These are phyloP conservation scores for Heliothis subflexa DNA, from an alignment of 1,140 invertebrate species.

Conservation along the genomic window DNA sequence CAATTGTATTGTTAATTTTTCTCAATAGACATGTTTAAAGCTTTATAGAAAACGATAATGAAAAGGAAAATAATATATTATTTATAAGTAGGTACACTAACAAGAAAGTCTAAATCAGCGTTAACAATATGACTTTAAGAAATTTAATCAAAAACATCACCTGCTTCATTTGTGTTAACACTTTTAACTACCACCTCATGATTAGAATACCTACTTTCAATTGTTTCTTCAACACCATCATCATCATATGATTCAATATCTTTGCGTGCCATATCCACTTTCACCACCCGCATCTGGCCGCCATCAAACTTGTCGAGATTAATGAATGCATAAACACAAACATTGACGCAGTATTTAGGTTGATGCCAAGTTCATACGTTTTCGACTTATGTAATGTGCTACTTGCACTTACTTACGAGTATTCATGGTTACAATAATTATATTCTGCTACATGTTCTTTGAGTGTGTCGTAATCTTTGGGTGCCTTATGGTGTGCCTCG, in stretches of 20 bases:
- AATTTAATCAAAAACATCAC: no score
- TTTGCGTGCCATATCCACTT: constrained; percentile 65
- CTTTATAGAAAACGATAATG: no score
- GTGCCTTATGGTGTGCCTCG: background rate
- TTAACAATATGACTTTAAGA: no score
- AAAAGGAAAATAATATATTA: no score
- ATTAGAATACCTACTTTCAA: no score
- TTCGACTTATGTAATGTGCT: constrained; percentile 32
- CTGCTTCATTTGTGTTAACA: no score
- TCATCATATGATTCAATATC: background rate
- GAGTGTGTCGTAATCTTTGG: background rate
- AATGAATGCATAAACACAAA: constrained; percentile 65
- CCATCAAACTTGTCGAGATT: constrained; percentile 53
- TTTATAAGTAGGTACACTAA: no score
- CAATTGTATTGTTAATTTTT: background rate
- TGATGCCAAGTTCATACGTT: constrained; percentile 77
- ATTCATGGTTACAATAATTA: background rate
- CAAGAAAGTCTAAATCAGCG: no score
- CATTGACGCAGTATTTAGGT: constrained; percentile 66
- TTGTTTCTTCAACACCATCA: no score
- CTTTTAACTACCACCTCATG: no score
- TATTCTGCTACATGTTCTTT: background rate
- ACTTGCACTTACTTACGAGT: background rate
- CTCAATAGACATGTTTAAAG: no score
- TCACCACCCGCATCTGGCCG: constrained; percentile 52